These are phyloP conservation scores for Schizopygopsis malacanthus DNA, from an alignment of 2,797 vertebrate genomes.

Conservation along the genomic window DNA sequence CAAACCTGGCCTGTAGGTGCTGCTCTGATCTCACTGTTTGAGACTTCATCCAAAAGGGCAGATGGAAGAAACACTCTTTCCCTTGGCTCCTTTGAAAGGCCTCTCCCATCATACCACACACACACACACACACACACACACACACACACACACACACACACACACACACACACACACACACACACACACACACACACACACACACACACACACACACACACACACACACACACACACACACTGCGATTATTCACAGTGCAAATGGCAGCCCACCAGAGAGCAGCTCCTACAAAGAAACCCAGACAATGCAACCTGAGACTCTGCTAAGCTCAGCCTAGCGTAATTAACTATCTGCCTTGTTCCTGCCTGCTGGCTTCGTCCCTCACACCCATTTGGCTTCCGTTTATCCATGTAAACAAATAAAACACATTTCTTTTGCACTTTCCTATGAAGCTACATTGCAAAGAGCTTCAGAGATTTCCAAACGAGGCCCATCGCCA, in stretches of 20 bases:
- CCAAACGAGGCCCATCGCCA: background rate
- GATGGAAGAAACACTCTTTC: constrained; percentile 14
- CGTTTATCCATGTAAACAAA: constrained; percentile 48
- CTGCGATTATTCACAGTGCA: constrained; percentile 58
- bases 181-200: too few relatives aligned
- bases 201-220: too few relatives aligned
- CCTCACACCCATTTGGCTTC: constrained; percentile 34
- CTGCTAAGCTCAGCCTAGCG: constrained; percentile 54
- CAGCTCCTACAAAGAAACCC: constrained; percentile 46
- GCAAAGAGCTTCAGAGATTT: constrained; percentile 13
- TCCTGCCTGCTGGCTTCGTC: constrained; percentile 32
- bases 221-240: background rate
- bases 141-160: background rate
- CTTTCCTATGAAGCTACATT: constrained; percentile 27
- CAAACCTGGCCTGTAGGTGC: constrained; percentile 64
- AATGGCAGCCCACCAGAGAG: constrained; percentile 65
- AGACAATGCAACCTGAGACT: constrained; percentile 47
- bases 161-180: too few relatives aligned
- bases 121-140: constrained; percentile 16
- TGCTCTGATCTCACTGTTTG: constrained; percentile 65
- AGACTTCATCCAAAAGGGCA: constrained; percentile 20
- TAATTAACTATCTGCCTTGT: constrained; percentile 63
- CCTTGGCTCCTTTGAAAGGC: constrained; percentile 41
- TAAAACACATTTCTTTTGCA: constrained; percentile 37
- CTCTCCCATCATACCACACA: constrained; percentile 26